Evolutionary conservation across 2,888 invertebrate species (phyloP), one percentile per base, ranked within the genome.

Genomic region (Oscheius sp.): DNA sequence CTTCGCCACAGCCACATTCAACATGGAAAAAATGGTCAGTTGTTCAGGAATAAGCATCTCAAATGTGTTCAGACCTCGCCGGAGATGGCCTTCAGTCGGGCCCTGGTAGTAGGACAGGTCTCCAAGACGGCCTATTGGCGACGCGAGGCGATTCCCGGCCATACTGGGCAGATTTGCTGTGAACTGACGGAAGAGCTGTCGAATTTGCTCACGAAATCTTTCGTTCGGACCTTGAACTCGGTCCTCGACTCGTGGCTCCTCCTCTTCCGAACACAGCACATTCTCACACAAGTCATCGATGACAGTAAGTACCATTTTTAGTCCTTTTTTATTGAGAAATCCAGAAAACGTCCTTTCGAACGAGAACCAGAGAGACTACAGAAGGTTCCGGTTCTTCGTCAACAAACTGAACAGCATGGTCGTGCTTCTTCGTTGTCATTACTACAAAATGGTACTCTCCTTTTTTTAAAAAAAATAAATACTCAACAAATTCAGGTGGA

Each of bases 391-490:
- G 2, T 57, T 68, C 29, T 11, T 68, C 50, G 57, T 37, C 11
- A 33, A 21, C 48, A 66, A 50, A 29, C 74, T 74, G 37, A 32
- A 58, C 51, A 33, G 32, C 21, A 35, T 74, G 21, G 11, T 74
- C 5, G 29, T 32, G n/a, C 42, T 68, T 55, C 68, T 74, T n/a
- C 66, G 74, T 5, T 42, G 53, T 50, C 68, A 74, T 53, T 74
- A 57, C 37, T 57, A 35, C 50, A 5, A 50, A n/a, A 68, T 13
- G 53, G 73, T 73, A 55, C 21, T 21, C 21, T 0, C 21, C 21
- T 21, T 21, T 21, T 21, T 21, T 21, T 21, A 21, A 21, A 42
- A 42, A 42, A 42, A 5, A 7, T 7, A 42, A 42, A 42, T 5
- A 42, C 4, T 42, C 42, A 5, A 42, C 42, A 42, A 42, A 5